phyloP scores from a whole-genome alignment of 2,888 invertebrate genomes.

The Zele albiditarsus region DNA sequence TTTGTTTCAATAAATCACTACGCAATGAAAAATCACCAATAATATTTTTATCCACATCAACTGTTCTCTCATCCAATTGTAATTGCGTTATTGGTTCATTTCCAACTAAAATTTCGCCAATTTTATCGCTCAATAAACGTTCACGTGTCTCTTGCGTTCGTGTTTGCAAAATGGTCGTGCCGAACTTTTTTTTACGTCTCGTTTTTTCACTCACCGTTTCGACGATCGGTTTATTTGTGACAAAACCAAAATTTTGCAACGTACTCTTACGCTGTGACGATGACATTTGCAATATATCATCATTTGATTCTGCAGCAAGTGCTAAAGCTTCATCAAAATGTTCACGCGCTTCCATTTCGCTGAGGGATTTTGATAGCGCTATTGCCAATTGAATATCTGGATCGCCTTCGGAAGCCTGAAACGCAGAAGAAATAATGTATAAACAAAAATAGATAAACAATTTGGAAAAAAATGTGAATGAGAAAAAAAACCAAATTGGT shows the following conservation, averaged over 20 bases:
- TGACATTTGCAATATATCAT: constrained; percentile 51
- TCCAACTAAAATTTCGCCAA: constrained; percentile 71
- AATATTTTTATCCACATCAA: constrained; percentile 3
- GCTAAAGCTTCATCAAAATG: constrained; percentile 63
- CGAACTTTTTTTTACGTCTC: constrained; percentile 56
- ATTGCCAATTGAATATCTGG: constrained; percentile 71
- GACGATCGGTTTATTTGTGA: constrained; percentile 55
- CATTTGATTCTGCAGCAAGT: constrained; percentile 58
- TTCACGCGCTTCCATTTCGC: constrained; percentile 67
- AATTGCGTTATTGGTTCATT: constrained; percentile 64
- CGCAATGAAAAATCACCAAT: constrained; percentile 45
- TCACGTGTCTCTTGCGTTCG: constrained; percentile 70
- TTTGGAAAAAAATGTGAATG: background rate
- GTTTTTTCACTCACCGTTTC: constrained; percentile 43
- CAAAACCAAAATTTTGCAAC: constrained; percentile 67
- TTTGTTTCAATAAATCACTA: constrained; percentile 58
- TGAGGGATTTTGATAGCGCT: constrained; percentile 72
- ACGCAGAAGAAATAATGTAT: background rate
- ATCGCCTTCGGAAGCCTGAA: constrained; percentile 60
- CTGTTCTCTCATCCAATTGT: constrained; percentile 8
- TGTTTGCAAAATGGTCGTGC: constrained; percentile 65
- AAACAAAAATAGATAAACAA: constrained; percentile 4
- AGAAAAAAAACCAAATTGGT: background rate
- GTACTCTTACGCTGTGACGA: constrained; percentile 52
- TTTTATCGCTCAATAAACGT: constrained; percentile 71